Evolutionary conservation across 2,888 invertebrate species (phyloP), one percentile per base, ranked within the genome.

Genomic region (Drosophila parthenogenetica): DNA sequence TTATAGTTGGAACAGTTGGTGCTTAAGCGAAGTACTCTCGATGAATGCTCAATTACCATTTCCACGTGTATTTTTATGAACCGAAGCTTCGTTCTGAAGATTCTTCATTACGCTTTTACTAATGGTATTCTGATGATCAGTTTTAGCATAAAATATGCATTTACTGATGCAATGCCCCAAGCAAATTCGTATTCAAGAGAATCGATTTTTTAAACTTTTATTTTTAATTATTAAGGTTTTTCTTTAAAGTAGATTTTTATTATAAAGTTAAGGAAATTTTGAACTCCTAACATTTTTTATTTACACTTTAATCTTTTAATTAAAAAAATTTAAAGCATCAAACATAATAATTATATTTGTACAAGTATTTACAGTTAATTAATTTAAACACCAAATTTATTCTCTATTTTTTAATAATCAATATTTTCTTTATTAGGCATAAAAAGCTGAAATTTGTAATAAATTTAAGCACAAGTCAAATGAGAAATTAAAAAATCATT

Each of bases 1-100:
- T 32, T 35, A 0, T 4, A 73, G 58, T 8, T 73, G 42, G 67
- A 73, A 4, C 17, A 19, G 10, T 4, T 71, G 10, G 35, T 58
- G 14, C 35, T 71, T 0, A 58, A 22, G 10, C 53, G 61, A 13
- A 48, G 40, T 11, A 25, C 29, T 14, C 45, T 22, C 7, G 32
- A 11, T 2, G 55, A 71, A 14, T 37, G 50, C 11, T 22, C 46
- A 0, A 0, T 51, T 2, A 71, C 16, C n/a, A 32, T 67, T 8
- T 35, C 3, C 0, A 73, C 62, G 13, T 67, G 29, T 17, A 17
- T 62, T 0, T 62, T 55, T 32, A 3, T 17, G 3, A 45, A 32
- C 7, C 48, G 19, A 1, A 29, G 43, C 10, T 10, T 71, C 3
- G 0, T 5, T 2, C 7, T 73, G 46, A 50, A 73, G 10, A 32